Evolutionary conservation across 2,888 invertebrate species (phyloP).

Genomic region (Troides aeacus): DNA sequence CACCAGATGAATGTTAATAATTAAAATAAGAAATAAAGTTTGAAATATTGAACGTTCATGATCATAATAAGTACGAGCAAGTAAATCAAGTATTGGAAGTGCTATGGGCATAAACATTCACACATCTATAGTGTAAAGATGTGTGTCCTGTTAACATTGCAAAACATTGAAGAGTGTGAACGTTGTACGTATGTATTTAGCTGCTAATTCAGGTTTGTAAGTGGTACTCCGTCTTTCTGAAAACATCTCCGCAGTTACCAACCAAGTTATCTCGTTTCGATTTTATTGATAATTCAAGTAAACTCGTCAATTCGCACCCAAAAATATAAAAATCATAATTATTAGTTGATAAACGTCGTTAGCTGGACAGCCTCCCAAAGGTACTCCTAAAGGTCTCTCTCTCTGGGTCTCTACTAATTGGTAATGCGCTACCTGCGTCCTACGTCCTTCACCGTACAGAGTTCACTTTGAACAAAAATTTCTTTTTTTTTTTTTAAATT

Average conservation of each 20-base stretch:
- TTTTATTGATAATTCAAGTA: background rate
- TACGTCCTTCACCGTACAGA: no score
- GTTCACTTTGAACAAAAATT: no score
- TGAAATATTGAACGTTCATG: conserved; percentile 10
- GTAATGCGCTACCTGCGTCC: no score
- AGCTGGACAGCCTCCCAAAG: no score
- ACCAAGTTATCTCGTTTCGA: background rate
- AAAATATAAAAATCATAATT: background rate
- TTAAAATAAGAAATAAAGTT: background rate
- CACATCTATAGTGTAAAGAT: conserved; percentile 42
- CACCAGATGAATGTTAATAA: background rate
- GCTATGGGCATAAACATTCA: conserved; percentile 52
- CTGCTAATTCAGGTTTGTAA: conserved; percentile 53
- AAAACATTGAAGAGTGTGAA: conserved; percentile 50
- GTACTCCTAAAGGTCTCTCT: no score
- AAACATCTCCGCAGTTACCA: conserved; percentile 32
- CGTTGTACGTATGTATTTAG: conserved; percentile 46
- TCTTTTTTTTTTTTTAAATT: no score
- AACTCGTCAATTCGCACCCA: background rate
- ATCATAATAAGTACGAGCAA: conserved; percentile 35
- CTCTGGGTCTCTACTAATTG: no score
- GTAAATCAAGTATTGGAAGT: conserved; percentile 45
- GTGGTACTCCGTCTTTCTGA: conserved; percentile 52
- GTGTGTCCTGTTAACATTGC: conserved; percentile 46
- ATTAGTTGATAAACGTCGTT: no score